Evolutionary conservation across 2,113 vertebrate genomes (phyloP).

Genomic region (Gasterosteus aculeatus): DNA sequence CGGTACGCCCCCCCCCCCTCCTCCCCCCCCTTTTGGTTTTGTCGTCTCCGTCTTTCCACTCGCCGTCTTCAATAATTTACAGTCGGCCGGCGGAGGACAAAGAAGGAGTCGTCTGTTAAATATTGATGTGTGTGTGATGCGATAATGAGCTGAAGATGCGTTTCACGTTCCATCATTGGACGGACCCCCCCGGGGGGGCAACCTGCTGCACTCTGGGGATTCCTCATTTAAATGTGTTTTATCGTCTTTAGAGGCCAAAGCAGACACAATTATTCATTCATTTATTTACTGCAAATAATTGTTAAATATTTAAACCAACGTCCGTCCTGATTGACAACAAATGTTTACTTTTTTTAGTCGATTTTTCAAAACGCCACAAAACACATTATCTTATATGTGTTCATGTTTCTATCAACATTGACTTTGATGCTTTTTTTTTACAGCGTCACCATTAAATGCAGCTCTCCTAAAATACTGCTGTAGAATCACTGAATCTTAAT

Average conservation of each 20-base stretch:
- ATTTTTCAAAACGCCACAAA: no score
- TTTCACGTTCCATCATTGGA: conserved; percentile 1
- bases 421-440: not conserved
- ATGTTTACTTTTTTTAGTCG: not conserved
- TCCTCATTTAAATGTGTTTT: no score
- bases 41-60: conserved; percentile 42
- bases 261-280: no score
- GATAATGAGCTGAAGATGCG: conserved; percentile 49
- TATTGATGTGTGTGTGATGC: conserved; percentile 77
- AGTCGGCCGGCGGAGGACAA: conserved; percentile 40
- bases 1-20: no score
- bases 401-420: not conserved
- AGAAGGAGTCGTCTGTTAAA: conserved; percentile 70
- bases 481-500: not conserved
- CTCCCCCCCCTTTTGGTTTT: no score
- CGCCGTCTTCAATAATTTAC: conserved; percentile 80
- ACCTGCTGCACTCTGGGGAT: no score
- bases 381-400: no score
- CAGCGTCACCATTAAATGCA: no score
- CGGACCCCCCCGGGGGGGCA: not conserved
- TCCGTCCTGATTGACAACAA: not conserved
- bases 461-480: not conserved
- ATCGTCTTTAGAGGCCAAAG: no score
- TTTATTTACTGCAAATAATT: no score
- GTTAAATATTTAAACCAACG: not conserved